phyloP scores from a whole-genome alignment of 2,888 invertebrate genomes.

The Stenotaenia linearis region DNA sequence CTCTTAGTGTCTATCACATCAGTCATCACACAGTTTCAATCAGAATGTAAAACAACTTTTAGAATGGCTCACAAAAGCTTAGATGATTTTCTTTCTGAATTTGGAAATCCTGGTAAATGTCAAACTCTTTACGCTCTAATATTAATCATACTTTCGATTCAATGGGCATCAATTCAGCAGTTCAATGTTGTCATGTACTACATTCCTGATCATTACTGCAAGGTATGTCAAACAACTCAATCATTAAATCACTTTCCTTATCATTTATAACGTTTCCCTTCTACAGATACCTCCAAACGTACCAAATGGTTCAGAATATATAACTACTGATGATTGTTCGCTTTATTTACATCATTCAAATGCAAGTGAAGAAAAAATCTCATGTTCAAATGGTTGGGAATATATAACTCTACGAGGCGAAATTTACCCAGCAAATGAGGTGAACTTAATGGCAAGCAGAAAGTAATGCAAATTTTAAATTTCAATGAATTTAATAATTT shows the following conservation, averaged over 20 bases:
- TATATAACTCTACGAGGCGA: background rate
- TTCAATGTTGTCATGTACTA: background rate
- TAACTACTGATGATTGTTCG: background rate
- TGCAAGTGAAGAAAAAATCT: background rate
- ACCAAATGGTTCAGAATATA: background rate
- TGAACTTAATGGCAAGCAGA: no score
- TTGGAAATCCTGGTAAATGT: slow-evolving; percentile 6
- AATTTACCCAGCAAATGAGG: slow-evolving; percentile 27
- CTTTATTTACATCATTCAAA: background rate
- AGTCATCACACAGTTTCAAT: no score
- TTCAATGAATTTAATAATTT: no score
- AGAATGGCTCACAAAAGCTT: background rate
- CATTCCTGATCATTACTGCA: background rate
- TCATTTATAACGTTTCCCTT: background rate
- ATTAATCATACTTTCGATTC: background rate
- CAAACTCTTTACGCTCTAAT: background rate
- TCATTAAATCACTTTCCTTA: background rate
- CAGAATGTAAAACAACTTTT: no score
- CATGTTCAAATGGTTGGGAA: background rate
- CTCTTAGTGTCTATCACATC: no score
- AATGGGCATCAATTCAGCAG: background rate
- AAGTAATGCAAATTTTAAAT: no score
- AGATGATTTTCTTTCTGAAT: background rate
- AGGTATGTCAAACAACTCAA: background rate
- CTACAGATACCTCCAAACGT: background rate